Evolutionary conservation across 30 jellyfish, hydroid and myxozoan species (phyloP).

Genomic region (Aurelia aurita): DNA sequence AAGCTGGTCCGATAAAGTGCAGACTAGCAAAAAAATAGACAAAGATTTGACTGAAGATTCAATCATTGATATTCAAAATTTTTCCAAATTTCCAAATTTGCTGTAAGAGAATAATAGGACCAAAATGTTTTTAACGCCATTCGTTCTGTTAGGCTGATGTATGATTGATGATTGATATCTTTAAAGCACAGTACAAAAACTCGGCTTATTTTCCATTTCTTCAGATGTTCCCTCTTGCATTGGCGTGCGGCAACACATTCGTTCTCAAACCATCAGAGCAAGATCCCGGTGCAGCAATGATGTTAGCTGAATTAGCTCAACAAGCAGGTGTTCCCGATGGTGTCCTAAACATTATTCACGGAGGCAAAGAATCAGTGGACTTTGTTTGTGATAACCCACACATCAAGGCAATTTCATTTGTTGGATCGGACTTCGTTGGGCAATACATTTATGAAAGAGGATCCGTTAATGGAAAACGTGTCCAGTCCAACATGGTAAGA

Average conservation of each 20-base stretch:
- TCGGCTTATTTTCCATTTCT: not conserved
- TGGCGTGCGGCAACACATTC: conserved; percentile 91
- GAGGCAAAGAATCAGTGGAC: conserved; percentile 94
- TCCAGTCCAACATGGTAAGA: conserved; percentile 90
- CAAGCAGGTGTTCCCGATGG: conserved; percentile 99
- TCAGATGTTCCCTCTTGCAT: conserved; percentile 96
- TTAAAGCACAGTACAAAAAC: too few relatives aligned
- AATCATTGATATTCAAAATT: too few relatives aligned
- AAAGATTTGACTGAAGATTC: too few relatives aligned
- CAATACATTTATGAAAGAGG: conserved; percentile 90
- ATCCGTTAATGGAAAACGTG: conserved; percentile 88
- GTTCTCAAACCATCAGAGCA: conserved; percentile 96
- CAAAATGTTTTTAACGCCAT: too few relatives aligned
- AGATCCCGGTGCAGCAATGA: conserved; percentile 99
- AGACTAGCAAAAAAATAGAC: too few relatives aligned
- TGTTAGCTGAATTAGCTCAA: conserved; percentile 84
- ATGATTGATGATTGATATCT: too few relatives aligned
- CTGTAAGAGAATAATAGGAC: too few relatives aligned
- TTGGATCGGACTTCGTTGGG: conserved; percentile 94
- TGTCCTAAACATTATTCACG: conserved; percentile 96
- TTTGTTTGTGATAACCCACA: conserved; percentile 86
- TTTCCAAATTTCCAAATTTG: too few relatives aligned
- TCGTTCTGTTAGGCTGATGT: too few relatives aligned
- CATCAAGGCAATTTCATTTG: conserved; percentile 90
- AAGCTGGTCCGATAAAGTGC: too few relatives aligned